A percentile compares a stretch with the other conserved stretches of the same genome.
Evolutionary conservation across 2,113 vertebrate genomes (phyloP).

Genomic region (Naja naja): DNA sequence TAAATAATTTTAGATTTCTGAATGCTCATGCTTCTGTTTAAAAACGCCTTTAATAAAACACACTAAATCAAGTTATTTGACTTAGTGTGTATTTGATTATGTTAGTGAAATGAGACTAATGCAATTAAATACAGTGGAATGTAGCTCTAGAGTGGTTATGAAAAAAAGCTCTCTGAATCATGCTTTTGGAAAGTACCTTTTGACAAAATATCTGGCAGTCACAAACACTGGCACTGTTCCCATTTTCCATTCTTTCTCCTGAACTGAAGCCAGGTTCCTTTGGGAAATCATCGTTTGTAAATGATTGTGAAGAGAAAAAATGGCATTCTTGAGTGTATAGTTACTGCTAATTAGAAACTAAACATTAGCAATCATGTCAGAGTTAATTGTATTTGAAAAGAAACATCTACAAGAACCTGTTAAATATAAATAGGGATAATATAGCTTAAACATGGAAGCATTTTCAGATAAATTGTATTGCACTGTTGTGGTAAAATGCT

Average conservation of each 20-base stretch:
- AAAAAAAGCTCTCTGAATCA: slow-evolving; percentile 12
- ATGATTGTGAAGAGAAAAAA: slow-evolving; percentile 62
- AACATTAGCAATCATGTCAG: slow-evolving; percentile 57
- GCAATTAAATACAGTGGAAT: slow-evolving; percentile 20
- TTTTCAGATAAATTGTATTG: slow-evolving; percentile 37
- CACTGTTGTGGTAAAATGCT: slow-evolving; percentile 30
- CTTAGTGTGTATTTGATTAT: slow-evolving; percentile 49
- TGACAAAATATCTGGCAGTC: slow-evolving; percentile 38
- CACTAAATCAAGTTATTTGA: slow-evolving; percentile 33
- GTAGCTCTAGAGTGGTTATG: slow-evolving; percentile 13
- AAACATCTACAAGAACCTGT: slow-evolving; percentile 57
- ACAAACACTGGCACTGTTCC: slow-evolving; percentile 58
- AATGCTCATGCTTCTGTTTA: slow-evolving; percentile 35
- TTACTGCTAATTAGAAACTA: slow-evolving; percentile 66
- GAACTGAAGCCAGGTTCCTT: slow-evolving; percentile 60
- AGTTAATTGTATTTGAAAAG: slow-evolving; percentile 61
- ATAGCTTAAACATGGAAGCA: slow-evolving; percentile 29
- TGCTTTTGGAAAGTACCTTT: slow-evolving; percentile 61
- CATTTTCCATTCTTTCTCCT: slow-evolving; percentile 66
- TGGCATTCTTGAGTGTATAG: slow-evolving; percentile 54
- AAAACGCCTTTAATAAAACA: slow-evolving; percentile 30
- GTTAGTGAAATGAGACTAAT: slow-evolving; percentile 33
- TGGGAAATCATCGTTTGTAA: slow-evolving; percentile 68
- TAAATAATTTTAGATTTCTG: not conserved
- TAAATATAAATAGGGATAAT: slow-evolving; percentile 52